A percentile compares a stretch with the other conserved stretches of the same genome.
Conservation (phyloP, 2,113 vertebrate species). For the Anarhynchus alexandrinus region DNA sequence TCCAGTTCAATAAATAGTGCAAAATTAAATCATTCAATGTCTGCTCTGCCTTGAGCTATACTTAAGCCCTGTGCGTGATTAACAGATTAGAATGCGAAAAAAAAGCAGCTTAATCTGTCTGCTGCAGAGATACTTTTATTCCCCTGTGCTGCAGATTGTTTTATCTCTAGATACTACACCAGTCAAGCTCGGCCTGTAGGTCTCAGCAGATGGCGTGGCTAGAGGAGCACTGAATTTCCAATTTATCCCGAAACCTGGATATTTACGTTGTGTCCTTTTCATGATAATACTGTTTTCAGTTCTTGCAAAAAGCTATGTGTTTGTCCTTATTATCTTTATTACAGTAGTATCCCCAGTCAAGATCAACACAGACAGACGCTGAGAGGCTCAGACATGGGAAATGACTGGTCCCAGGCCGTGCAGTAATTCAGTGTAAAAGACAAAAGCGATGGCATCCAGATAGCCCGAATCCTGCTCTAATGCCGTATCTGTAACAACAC, state of each 20-base stretch:
- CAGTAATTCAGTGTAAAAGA: background rate
- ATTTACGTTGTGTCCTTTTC: background rate
- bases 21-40: slow-evolving; percentile 47
- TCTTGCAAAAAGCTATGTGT: background rate
- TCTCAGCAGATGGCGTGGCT: slow-evolving; percentile 6
- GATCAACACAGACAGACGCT: background rate
- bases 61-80: slow-evolving; percentile 39
- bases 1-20: slow-evolving; percentile 29
- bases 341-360: background rate
- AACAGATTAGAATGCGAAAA: slow-evolving; percentile 38
- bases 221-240: background rate
- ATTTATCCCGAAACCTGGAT: background rate
- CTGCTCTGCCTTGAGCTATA: slow-evolving; percentile 38
- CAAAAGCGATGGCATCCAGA: background rate
- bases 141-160: slow-evolving; percentile 7
- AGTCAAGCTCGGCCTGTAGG: background rate
- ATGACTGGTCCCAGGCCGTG: background rate
- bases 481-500: background rate
- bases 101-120: slow-evolving; percentile 42
- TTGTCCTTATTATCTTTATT: background rate
- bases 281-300: background rate
- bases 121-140: slow-evolving; percentile 30
- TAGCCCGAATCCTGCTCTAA: background rate
- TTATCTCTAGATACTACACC: background rate
- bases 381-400: background rate